Percentiles rank a stretch among this genome's conserved stretches.
Evolutionary conservation across 2,797 vertebrate species (phyloP).

Genomic region (Malurus leucopterus): DNA sequence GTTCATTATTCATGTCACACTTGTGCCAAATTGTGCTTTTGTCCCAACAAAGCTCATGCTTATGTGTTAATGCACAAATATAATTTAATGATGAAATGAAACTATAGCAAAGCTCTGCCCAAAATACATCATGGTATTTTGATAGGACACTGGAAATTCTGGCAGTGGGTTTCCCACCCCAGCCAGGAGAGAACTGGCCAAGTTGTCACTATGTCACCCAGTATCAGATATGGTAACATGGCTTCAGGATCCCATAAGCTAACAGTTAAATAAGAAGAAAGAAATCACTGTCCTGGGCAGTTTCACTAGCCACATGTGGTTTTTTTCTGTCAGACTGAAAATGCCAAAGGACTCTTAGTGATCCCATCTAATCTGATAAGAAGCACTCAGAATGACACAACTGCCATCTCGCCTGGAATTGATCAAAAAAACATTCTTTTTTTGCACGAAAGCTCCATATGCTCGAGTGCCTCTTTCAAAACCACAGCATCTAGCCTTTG

Average conservation of each 20-base stretch:
- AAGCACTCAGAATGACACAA: slow-evolving; percentile 51
- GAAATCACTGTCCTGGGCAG: neutral
- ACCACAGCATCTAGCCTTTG: slow-evolving; percentile 55
- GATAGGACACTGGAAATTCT: neutral
- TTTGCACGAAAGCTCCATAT: slow-evolving; percentile 61
- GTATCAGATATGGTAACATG: neutral
- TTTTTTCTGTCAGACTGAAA: neutral
- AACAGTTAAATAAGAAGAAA: neutral
- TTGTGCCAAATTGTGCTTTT: neutral
- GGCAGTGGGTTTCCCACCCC: neutral
- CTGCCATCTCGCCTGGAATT: slow-evolving; percentile 54
- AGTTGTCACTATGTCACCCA: neutral
- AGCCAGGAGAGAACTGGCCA: neutral
- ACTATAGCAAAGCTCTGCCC: neutral
- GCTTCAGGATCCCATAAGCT: neutral
- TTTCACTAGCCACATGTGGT: slow-evolving; percentile 4
- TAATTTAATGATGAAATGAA: neutral
- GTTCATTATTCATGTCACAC: neutral
- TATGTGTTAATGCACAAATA: neutral
- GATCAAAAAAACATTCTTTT: slow-evolving; percentile 48
- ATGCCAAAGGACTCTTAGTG: slow-evolving; percentile 31
- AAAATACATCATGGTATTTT: neutral
- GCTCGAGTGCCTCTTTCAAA: slow-evolving; percentile 44
- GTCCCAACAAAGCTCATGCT: neutral
- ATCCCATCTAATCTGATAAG: slow-evolving; percentile 37